Base-by-base conservation (phyloP, 2,113 vertebrate genomes). In the human (Homo sapiens) region DNA sequence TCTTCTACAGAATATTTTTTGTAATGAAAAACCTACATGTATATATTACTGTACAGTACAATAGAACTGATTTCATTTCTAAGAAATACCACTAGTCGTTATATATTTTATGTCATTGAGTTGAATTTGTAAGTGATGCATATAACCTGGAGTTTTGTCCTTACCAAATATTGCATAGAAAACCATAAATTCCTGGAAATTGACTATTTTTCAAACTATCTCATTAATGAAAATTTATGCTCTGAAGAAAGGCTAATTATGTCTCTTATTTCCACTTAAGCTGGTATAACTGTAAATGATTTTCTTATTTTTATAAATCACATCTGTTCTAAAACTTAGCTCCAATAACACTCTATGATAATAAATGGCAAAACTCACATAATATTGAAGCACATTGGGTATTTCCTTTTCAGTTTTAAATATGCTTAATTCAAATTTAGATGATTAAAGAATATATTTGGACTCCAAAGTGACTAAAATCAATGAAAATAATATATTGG, bases 241-340 rank as follows among this genome's bases (percentile, higher is more conserved):
- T 94, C 50, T n/a, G 61, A 96, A 94, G 22, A 17, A 73, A 94
- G 45, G 17, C 55, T 97, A 35, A 23, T 22, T 81, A 6, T 81
- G 18, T 73, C 16, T 88, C 38, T 94, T 81, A 88, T 95, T 95
- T 92, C 13, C 55, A 85, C 16, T 93, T 85, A 89, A 61, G 45
- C 3, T 76, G 45, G 32, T 40, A n/a, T 43, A 93, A 78, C 27
- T 87, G 11, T 88, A 76, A 32, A 76, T 90, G 3, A 43, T 92
- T 88, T 92, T 50, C n/a, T 59, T 85, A 35, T 59, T 97, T 97
- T 89, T 75, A 61, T 75, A 84, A 91, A 94, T 68, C 27, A 81
- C 0, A 3, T 40, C 57, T 89, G 32, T 75, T 92, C 79, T 94
- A 87, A 92, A 75, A 92, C 32, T 96, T 38, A 83, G 35, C 13